phyloP scores from a whole-genome alignment of 2,797 vertebrate species.

The Eulemur mongoz region DNA sequence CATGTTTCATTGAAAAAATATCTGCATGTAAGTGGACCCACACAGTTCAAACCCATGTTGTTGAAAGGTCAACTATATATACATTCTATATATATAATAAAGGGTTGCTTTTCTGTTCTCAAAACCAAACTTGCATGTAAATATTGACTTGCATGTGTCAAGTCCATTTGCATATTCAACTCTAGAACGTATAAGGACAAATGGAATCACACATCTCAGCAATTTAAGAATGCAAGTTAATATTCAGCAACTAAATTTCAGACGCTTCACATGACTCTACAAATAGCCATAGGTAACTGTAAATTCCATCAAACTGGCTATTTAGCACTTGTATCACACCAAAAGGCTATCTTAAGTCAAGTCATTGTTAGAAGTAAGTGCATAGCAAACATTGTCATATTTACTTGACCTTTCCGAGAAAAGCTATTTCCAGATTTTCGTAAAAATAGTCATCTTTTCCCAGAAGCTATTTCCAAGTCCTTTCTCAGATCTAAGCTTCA shows the following conservation, averaged over 20 bases:
- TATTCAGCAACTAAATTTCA: conserved; percentile 17
- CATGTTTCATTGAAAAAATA: not conserved
- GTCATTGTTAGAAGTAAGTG: not conserved
- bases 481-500: conserved; percentile 29
- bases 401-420: conserved; percentile 50
- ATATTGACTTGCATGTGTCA: not conserved
- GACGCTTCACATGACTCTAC: conserved; percentile 37
- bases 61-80: not conserved
- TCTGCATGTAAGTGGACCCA: not conserved
- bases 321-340: not conserved
- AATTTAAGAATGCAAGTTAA: conserved; percentile 30
- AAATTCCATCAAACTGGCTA: conserved; percentile 2
- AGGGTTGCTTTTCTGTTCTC: not conserved
- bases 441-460: conserved; percentile 1
- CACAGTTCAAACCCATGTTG: not conserved
- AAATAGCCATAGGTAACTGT: not conserved
- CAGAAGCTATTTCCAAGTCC: not conserved
- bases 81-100: not conserved
- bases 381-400: not conserved
- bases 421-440: conserved; percentile 38
- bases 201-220: not conserved
- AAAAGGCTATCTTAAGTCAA: conserved; percentile 20
- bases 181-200: not conserved
- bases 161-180: not conserved
- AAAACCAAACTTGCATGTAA: not conserved